phyloP scores from a whole-genome alignment of 2,113 vertebrate species.

The Gavia stellata region DNA sequence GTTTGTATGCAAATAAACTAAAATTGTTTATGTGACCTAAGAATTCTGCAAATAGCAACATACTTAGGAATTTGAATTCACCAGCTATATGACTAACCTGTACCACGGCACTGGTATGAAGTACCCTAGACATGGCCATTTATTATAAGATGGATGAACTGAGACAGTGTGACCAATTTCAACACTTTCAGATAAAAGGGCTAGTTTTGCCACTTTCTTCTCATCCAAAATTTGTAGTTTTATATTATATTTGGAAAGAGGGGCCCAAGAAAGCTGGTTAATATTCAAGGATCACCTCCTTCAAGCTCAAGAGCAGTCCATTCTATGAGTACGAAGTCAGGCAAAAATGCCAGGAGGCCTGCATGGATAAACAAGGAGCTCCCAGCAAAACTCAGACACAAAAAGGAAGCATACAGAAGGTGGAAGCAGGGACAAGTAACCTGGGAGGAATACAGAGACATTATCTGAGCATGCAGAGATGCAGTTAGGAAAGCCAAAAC shows the following conservation, averaged over 20 bases:
- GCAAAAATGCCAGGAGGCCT: not conserved
- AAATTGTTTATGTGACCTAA: not conserved
- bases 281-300: not conserved
- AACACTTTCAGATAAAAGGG: not conserved
- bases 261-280: not conserved
- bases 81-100: not conserved
- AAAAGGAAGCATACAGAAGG: not conserved
- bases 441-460: not conserved
- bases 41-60: not conserved
- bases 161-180: not conserved
- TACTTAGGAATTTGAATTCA: not conserved
- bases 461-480: not conserved
- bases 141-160: not conserved
- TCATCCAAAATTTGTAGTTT: not conserved
- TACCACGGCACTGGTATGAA: not conserved
- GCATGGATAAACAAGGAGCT: not conserved
- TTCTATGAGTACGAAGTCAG: not conserved
- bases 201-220: not conserved
- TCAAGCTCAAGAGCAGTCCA: not conserved
- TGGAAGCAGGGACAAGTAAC: not conserved
- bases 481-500: not conserved
- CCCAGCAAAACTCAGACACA: not conserved
- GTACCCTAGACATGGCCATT: not conserved
- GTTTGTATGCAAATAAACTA: not conserved
- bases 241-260: not conserved